A percentile compares a stretch with the other conserved stretches of the same genome.
Evolutionary conservation across 2,888 invertebrate species (phyloP).

Genomic region (Liopterus haemorrhoidalis): DNA sequence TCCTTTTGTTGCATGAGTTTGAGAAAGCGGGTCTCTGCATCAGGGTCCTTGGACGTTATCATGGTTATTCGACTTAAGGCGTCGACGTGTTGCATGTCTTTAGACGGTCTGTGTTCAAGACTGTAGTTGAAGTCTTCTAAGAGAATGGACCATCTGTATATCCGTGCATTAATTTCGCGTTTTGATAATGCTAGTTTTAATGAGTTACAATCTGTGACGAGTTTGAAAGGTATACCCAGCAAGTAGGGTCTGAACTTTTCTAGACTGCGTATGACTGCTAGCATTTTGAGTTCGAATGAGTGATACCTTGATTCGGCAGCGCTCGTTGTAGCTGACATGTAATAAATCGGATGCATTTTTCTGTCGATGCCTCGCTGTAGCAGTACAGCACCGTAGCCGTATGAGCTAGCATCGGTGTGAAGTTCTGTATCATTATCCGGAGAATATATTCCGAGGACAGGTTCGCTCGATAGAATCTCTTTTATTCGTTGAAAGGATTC

Average conservation of each 20-base stretch:
- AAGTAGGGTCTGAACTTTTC: background rate
- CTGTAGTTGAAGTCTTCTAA: slow-evolving; percentile 6
- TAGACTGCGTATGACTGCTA: background rate
- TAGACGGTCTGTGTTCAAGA: background rate
- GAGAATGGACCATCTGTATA: slow-evolving; percentile 1
- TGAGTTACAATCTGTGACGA: slow-evolving; percentile 1
- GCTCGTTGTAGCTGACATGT: background rate
- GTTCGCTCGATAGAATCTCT: background rate
- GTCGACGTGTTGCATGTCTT: slow-evolving; percentile 2
- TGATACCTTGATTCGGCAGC: slow-evolving; percentile 1
- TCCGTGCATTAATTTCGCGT: background rate
- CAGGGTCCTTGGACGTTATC: background rate
- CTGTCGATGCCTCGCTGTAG: background rate
- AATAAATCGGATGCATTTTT: slow-evolving; percentile 2
- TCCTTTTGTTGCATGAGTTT: too few species aligned
- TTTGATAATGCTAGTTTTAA: background rate
- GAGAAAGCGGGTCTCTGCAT: background rate
- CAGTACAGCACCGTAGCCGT: slow-evolving; percentile 3
- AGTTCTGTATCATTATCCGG: slow-evolving; percentile 1
- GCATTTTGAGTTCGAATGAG: background rate
- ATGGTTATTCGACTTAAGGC: background rate
- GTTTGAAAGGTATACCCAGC: slow-evolving; percentile 5
- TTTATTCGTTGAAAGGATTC: background rate
- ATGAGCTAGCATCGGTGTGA: slow-evolving; percentile 3
- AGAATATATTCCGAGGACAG: background rate